A percentile compares a stretch with the other conserved stretches of the same genome.
phyloP scores from a whole-genome alignment of 2,113 vertebrate genomes.

The Hucho hucho region DNA sequence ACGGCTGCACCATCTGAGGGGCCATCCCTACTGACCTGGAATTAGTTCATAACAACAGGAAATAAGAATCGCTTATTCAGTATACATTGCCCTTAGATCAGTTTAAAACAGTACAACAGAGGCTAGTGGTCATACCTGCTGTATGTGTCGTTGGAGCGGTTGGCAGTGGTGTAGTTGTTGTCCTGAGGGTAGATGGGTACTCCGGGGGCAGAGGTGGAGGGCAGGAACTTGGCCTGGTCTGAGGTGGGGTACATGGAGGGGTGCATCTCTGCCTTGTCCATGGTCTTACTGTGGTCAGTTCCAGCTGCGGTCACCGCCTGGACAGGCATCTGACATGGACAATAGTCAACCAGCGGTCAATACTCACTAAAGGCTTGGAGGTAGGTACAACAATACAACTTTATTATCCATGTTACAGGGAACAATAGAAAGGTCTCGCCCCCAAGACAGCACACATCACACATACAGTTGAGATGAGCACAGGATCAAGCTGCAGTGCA shows the following conservation, averaged over 20 bases:
- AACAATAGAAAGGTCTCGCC: too few relatives aligned
- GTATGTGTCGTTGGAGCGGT: conserved; percentile 79
- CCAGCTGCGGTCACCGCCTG: conserved; percentile 76
- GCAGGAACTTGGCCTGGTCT: conserved; percentile 84
- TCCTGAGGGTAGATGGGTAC: conserved; percentile 82
- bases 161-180: conserved; percentile 73
- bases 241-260: conserved; percentile 51
- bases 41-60: not conserved
- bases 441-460: not conserved
- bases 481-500: not conserved
- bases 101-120: not conserved
- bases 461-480: not conserved
- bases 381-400: too few relatives aligned
- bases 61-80: not conserved
- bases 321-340: conserved; percentile 73
- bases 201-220: conserved; percentile 76
- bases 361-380: not conserved
- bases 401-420: too few relatives aligned
- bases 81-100: not conserved
- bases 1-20: conserved; percentile 74
- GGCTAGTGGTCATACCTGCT: conserved; percentile 62
- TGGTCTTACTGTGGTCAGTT: conserved; percentile 79
- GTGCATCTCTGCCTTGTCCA: conserved; percentile 81
- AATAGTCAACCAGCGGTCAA: not conserved
- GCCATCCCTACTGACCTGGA: conserved; percentile 76